Base-by-base conservation (phyloP, 2,888 invertebrate species). In the Herminia tarsipennalis region DNA sequence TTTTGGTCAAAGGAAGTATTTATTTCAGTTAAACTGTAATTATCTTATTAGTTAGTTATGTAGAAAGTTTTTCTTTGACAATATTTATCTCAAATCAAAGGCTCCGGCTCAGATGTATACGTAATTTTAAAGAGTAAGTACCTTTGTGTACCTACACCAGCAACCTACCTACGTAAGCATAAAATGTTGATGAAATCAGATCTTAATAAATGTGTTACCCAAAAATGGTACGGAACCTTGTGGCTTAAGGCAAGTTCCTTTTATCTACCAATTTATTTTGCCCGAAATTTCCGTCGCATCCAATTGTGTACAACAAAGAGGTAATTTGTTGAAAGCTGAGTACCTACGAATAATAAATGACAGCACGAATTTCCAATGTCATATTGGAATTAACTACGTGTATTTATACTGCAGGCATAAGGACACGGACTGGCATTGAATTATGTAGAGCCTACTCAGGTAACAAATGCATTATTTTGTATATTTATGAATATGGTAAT, bases 361-460 rank as follows among this genome's bases (percentile, higher is more conserved):
- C 43, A 13, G 36, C 42, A 46, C 45, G 48, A 36, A 50, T 21
- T n/a, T 22, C 40, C 61, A 60, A 60, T 59, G 61, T 48, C 65
- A 45, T 44, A 38, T 29, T 9, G 36, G 27, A 32, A 56, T 39
- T 42, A 43, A 35, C 16, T 4, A 47, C 36, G 40, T 39, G 45
- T 46, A 64, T 65, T 50, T 61, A 41, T 47, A 51, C 34, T 36
- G 14, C 45, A 49, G 45, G 47, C 29, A 24, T 63, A 58, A 60
- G 67, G 61, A 67, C 68, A 54, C 32, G 43, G 9, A 38, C 27
- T 56, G 67, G 57, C 68, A 67, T 63, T 66, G 73, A 70, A 58
- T 63, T 55, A 60, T 42, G 53, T 48, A 36, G 47, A 63, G 46
- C 20, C 56, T 61, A 13, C 25, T 24, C 24, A 9, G 30, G 9